These are phyloP conservation scores for Octonoba sinensis DNA, from an alignment of 2,888 invertebrate species.

Conservation along the genomic window DNA sequence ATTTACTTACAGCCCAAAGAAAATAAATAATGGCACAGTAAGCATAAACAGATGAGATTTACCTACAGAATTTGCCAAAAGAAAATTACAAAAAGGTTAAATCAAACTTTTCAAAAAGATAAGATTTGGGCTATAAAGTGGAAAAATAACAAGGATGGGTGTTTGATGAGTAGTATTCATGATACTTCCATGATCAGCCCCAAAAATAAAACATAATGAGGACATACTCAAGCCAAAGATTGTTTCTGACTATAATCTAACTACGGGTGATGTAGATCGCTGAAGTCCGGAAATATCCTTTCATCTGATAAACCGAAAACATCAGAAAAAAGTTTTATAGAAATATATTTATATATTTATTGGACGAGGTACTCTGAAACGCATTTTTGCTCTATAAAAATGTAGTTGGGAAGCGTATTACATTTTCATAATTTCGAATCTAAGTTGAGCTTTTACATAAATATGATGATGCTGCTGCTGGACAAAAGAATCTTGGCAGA, in stretches of 20 bases:
- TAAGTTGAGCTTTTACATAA: conserved; percentile 25
- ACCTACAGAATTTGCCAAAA: conserved; percentile 15
- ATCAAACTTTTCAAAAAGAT: conserved; percentile 17
- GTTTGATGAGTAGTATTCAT: conserved; percentile 4
- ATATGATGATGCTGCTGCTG: conserved; percentile 13
- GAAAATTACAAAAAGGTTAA: conserved; percentile 18
- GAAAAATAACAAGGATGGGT: conserved; percentile 16
- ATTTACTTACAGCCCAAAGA: conserved; percentile 15
- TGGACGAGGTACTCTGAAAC: conserved; percentile 14
- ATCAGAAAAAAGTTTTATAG: conserved; percentile 19
- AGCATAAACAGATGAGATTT: conserved; percentile 18
- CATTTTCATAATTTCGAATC: conserved; percentile 31
- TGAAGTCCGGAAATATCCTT: background rate
- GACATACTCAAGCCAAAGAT: conserved; percentile 12
- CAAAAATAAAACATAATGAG: conserved; percentile 7
- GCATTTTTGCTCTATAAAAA: conserved; percentile 19
- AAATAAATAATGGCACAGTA: conserved; percentile 13
- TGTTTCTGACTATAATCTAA: background rate
- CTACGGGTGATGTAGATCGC: conserved; percentile 23
- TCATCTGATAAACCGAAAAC: conserved; percentile 13
- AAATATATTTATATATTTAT: too few species aligned
- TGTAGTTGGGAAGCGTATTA: conserved; percentile 8
- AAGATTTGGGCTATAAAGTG: conserved; percentile 16
- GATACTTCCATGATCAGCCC: conserved; percentile 6
- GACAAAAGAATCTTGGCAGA: conserved; percentile 23